Conservation (phyloP, 2,113 vertebrate genomes). For the Bubo blakistoni region DNA sequence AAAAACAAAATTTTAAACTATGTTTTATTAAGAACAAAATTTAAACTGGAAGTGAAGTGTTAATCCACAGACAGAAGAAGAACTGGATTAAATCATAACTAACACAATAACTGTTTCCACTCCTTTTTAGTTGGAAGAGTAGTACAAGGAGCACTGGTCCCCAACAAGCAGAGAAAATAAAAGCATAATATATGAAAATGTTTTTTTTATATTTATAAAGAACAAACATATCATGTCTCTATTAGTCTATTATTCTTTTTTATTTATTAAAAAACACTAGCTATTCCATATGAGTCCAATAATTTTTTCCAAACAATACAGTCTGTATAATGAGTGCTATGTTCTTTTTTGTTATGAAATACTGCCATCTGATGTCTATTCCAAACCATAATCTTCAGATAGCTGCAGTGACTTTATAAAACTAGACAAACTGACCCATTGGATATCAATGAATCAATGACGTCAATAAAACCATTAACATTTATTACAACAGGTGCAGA, state of each 20-base stretch:
- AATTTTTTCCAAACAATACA: not conserved
- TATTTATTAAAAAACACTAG: not conserved
- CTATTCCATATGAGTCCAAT: not conserved
- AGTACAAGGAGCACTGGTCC: not conserved
- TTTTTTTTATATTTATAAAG: not conserved
- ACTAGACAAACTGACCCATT: accelerated
- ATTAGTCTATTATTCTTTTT: not conserved
- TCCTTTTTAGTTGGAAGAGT: not conserved
- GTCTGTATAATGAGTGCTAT: not conserved
- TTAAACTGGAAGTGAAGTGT: not conserved
- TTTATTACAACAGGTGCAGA: not conserved
- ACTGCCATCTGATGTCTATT: constrained; percentile 27
- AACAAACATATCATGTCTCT: not conserved
- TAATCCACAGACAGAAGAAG: not conserved
- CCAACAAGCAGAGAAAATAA: not conserved
- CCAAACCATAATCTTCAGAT: not conserved
- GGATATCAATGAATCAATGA: not conserved
- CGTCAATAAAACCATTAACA: not conserved
- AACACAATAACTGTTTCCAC: not conserved
- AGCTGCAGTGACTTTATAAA: not conserved
- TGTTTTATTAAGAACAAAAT: not conserved
- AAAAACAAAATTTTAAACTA: not conserved
- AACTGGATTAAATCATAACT: not conserved
- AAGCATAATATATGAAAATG: not conserved
- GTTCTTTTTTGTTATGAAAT: not conserved